phyloP scores from a whole-genome alignment of 2,888 invertebrate genomes.

The Thalpophila matura region DNA sequence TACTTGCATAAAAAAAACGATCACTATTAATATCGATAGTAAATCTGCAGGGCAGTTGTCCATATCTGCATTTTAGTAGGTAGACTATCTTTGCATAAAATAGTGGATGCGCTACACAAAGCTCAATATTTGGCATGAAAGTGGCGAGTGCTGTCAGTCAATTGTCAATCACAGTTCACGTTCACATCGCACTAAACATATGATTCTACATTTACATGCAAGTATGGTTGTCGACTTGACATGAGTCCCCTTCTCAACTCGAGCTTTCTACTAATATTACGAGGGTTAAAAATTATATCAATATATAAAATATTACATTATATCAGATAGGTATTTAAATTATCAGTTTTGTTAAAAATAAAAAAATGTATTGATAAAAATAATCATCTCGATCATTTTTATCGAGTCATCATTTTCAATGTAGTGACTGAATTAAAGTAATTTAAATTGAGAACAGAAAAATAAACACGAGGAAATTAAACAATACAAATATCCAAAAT shows the following conservation, averaged over 20 bases:
- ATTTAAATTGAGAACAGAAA: constrained; percentile 46
- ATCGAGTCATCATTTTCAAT: constrained; percentile 47
- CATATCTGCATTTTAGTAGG: not conserved
- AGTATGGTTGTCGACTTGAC: constrained; percentile 88
- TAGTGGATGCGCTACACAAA: not conserved
- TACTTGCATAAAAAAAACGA: not conserved
- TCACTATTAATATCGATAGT: not conserved
- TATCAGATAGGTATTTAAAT: constrained; percentile 44
- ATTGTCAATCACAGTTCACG: constrained; percentile 36
- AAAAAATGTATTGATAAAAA: constrained; percentile 29
- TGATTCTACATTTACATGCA: constrained; percentile 63
- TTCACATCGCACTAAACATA: constrained; percentile 40
- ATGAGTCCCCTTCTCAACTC: constrained; percentile 86
- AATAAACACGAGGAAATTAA: not conserved
- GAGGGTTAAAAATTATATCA: constrained; percentile 52
- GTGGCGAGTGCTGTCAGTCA: not conserved
- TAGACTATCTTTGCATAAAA: not conserved
- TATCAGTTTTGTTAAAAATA: constrained; percentile 15
- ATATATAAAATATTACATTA: constrained; percentile 37
- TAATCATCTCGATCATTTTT: constrained; percentile 14
- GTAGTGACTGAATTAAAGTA: constrained; percentile 66
- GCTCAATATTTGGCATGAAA: not conserved
- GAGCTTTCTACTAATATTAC: constrained; percentile 87
- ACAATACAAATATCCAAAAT: not conserved
- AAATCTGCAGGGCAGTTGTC: not conserved